Evolutionary conservation across 2,888 invertebrate species (phyloP), one percentile per base, ranked within the genome.

Genomic region (Aleiodes leptofemur): DNA sequence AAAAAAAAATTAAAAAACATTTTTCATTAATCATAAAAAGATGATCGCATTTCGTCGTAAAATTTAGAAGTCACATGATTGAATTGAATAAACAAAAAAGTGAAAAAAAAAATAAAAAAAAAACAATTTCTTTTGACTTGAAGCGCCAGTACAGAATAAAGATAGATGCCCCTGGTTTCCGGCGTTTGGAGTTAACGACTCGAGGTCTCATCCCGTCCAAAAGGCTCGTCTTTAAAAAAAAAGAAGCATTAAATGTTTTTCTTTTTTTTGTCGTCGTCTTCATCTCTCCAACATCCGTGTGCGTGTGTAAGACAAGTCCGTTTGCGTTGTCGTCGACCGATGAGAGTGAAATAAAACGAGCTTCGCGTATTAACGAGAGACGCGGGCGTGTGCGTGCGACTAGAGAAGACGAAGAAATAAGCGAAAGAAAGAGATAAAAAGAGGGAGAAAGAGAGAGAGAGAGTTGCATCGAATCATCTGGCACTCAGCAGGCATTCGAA

Each of bases 131-230:
- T 68, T n/a, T 68, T 53, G 53, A 66, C 50, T 34, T 31, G 43
- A 70, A 77, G 78, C 78, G 76, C 76, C 74, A 75, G 57, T 74
- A 74, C 82, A 80, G 82, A 85, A 87, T 86, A 87, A 86, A 88
- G 88, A 88, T 85, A 86, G 86, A 88, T 83, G 83, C 82, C 81
- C 82, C 83, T 82, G 57, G 86, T 87, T 88, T 88, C 88, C 88
- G 88, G 87, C 83, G 86, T 86, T 86, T 84, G 83, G 87, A 87
- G 85, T 87, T 87, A 88, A 87, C 86, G 86, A 88, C 86, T 86
- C 83, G 79, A 82, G 83, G 78, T 83, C 85, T 86, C 83, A 83
- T 85, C 82, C 80, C 76, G 14, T 57, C 48, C 71, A 23, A 38
- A 71, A 57, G 43, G 69, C 34, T 66, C 5, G 66, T 16, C 8